Evolutionary conservation across 1,140 invertebrate genomes (phyloP), one percentile per base, ranked within the genome.

Genomic region (Pararge aegeria): DNA sequence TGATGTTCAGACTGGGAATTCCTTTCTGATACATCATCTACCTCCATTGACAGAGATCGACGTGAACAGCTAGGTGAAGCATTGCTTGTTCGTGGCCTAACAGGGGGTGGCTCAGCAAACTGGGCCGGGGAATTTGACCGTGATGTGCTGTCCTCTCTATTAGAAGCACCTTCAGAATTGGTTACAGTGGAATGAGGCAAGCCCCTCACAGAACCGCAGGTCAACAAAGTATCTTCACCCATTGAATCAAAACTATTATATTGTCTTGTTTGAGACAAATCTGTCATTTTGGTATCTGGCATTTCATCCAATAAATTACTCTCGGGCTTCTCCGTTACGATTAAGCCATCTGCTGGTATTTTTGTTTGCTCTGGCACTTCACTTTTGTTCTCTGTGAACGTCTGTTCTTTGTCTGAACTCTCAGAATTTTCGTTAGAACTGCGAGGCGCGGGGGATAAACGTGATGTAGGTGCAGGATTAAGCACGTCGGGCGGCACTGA

Each of bases 241-340:
- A 87, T 89, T 13, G 87, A 87, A 57, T 89, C 87, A 83, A 87
- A 87, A 65, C 84, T 89, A 60, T 80, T 88, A 50, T 87, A 89
- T 59, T 89, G 84, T 75, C 80, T 80, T 27, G 84, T 87, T 66
- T 90, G 87, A 55, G 88, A 86, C 27, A 91, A 67, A 68, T 90
- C 85, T 70, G 86, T 87, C 85, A 91, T 90, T 78, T 91, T 91
- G 51, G 88, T 88, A 59, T 90, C 88, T 61, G 87, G 80, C 66
- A 90, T 90, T 72, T 90, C 88, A 76, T 90, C 88, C 61, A 91
- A 56, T 51, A 91, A 73, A 72, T 87, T 91, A 66, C 78, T 87
- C 37, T 89, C 83, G 58, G 87, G 64, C 64, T 90, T 90, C 70
- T 90, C 87, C 55, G 84, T 90, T 13, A 91, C 88, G 68, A 91